Evolutionary conservation across 2,888 invertebrate species (phyloP).

Genomic region (Alloscopus bannaensis): DNA sequence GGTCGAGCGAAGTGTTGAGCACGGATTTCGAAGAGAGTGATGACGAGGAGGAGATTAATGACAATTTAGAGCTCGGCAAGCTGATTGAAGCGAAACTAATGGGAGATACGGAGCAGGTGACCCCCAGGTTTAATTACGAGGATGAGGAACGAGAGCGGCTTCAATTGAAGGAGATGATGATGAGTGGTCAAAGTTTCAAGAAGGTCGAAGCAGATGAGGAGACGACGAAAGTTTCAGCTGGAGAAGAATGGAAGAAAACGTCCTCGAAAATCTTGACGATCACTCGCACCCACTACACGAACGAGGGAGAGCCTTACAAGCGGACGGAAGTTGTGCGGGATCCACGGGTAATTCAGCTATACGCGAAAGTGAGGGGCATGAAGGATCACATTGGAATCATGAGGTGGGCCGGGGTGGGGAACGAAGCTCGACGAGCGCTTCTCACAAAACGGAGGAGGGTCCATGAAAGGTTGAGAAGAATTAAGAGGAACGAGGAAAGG

Average conservation of each 20-base stretch:
- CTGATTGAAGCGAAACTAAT: slow-evolving; percentile 97
- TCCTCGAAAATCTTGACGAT: too few relatives aligned
- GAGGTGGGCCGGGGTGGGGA: too few relatives aligned
- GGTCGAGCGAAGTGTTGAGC: slow-evolving; percentile 93
- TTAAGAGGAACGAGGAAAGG: neutral
- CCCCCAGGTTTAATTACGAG: slow-evolving; percentile 75
- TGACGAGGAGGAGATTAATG: neutral
- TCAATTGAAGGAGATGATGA: slow-evolving; percentile 39
- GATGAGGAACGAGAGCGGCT: slow-evolving; percentile 44
- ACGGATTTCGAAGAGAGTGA: slow-evolving; percentile 85
- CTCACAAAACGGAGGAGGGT: too few relatives aligned
- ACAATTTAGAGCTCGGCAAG: neutral
- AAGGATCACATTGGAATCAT: too few relatives aligned
- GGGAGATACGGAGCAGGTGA: too few relatives aligned
- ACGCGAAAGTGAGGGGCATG: slow-evolving; percentile 12
- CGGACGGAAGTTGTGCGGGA: slow-evolving; percentile 20
- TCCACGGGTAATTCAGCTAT: slow-evolving; percentile 26
- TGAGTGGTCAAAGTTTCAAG: slow-evolving; percentile 22
- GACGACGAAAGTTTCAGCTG: neutral
- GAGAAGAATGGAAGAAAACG: too few relatives aligned
- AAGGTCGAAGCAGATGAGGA: slow-evolving; percentile 3
- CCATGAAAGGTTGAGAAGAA: slow-evolving; percentile 3
- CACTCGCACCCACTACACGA: neutral
- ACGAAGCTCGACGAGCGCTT: too few relatives aligned
- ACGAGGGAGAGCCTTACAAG: neutral